phyloP scores from a whole-genome alignment of 2,113 vertebrate genomes.

The Tychaedon coryphoeus region DNA sequence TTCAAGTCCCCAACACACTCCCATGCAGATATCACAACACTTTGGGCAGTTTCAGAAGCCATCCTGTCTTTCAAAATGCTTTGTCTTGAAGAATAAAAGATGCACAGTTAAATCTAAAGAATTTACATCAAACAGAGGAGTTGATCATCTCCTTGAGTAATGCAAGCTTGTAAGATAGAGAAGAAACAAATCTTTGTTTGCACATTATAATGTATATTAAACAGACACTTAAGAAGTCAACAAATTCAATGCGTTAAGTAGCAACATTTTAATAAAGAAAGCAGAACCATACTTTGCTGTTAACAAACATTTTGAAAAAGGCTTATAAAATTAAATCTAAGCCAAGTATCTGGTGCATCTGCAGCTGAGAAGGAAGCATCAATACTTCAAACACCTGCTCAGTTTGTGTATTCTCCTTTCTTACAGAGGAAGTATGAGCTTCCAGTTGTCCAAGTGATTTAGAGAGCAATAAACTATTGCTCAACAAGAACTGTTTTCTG shows the following conservation, averaged over 20 bases:
- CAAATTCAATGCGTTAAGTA: constrained; percentile 17
- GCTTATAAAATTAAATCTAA: constrained; percentile 25
- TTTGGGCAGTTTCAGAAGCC: constrained; percentile 16
- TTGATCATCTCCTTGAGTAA: constrained; percentile 24
- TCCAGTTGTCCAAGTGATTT: constrained; percentile 60
- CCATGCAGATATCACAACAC: background rate
- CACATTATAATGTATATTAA: background rate
- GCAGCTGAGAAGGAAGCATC: constrained; percentile 71
- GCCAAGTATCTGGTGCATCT: constrained; percentile 48
- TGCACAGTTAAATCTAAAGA: constrained; percentile 4
- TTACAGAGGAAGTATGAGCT: constrained; percentile 63
- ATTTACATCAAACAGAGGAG: background rate
- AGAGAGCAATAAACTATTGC: constrained; percentile 50
- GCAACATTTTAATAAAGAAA: constrained; percentile 54
- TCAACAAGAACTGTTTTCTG: constrained; percentile 49
- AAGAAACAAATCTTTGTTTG: constrained; percentile 61
- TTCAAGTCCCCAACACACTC: background rate
- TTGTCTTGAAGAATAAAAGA: constrained; percentile 27
- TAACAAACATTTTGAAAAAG: constrained; percentile 51
- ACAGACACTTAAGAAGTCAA: constrained; percentile 10
- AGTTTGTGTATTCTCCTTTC: constrained; percentile 60
- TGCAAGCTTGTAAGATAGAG: constrained; percentile 18
- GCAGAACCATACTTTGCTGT: constrained; percentile 31
- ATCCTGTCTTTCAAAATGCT: constrained; percentile 1
- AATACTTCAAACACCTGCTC: constrained; percentile 69